Base-by-base conservation (phyloP, 64 coral and sea anemone species). In the Cladopsammia gracilis region DNA sequence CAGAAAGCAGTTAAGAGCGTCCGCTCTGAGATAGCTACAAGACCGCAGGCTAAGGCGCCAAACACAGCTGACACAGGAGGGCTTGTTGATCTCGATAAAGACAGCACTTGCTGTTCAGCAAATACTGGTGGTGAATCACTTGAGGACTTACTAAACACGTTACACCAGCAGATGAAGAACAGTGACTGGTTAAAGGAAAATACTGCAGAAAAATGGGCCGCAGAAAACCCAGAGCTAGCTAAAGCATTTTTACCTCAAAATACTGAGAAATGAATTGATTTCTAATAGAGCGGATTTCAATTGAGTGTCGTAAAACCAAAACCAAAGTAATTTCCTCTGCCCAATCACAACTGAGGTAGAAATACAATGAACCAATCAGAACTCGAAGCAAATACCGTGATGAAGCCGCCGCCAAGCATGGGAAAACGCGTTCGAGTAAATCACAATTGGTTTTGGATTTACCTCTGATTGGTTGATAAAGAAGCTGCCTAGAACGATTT, bases 141-240 rank as follows among this genome's bases (percentile, higher is more conserved):
- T 56, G 96, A 98, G 44, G 89, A 98, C 46, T 74, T 95, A 46
- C 51, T 93, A 51, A 77, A 89, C 12, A 72, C 58, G 14, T 85
- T 98, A 1, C 73, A 93, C 46, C 57, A 10, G 18, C 83, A 92
- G 25, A 92, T 98, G 48, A 59, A 75, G 34, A 34, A 88, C 49
- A 95, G 89, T 64, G 78, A 98, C 16, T 98, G 96, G 89, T 77
- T 98, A 34, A 45, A 92, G 20, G 88, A 26, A 51, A 89, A 98
- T 62, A 98, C 93, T 62, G 93, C 96, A 3, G 96, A 98, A 44
- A 98, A 98, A 79, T 95, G 93, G 93, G 79, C 62, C 0, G 42
- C 91, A 92, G 96, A 98, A 78, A 98, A 98, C 56, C 96, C 96
- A 23, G 88, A 94, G 75, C 77, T 95, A 9, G 96, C 89, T 3